phyloP scores from a whole-genome alignment of 2,888 invertebrate species.

The Noctuana brunneofusca region DNA sequence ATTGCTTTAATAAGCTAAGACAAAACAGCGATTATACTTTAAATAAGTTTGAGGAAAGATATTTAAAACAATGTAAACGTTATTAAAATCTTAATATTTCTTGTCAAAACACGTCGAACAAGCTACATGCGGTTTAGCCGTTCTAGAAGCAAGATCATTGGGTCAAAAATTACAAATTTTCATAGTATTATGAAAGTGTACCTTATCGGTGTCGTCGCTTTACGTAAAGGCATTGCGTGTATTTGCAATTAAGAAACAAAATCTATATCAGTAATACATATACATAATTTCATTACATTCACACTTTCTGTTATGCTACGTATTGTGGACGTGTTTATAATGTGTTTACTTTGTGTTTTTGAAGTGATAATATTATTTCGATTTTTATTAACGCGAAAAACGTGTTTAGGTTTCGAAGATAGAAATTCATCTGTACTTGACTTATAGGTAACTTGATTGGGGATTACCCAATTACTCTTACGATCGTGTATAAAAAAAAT shows the following conservation, averaged over 20 bases:
- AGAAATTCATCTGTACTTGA: neutral
- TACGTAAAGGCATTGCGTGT: neutral
- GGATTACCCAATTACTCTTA: no score
- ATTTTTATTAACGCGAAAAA: neutral
- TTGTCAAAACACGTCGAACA: no score
- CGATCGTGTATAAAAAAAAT: no score
- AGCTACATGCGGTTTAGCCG: no score
- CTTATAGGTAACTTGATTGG: no score
- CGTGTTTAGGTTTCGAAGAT: neutral
- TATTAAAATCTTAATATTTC: no score
- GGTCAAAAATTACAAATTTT: conserved; percentile 1
- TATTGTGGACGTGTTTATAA: neutral
- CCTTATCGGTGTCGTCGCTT: neutral
- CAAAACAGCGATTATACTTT: no score
- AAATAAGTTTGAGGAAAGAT: no score
- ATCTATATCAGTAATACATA: neutral
- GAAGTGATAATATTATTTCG: neutral
- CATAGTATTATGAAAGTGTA: neutral
- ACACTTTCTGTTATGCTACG: neutral
- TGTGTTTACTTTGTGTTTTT: neutral
- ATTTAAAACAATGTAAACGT: no score
- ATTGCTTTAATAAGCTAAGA: no score
- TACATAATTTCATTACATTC: conserved; percentile 1
- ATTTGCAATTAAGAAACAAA: neutral
- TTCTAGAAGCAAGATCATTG: neutral